Evolutionary conservation across 1,140 invertebrate genomes (phyloP).

Genomic region (Sitobion miscanthi): DNA sequence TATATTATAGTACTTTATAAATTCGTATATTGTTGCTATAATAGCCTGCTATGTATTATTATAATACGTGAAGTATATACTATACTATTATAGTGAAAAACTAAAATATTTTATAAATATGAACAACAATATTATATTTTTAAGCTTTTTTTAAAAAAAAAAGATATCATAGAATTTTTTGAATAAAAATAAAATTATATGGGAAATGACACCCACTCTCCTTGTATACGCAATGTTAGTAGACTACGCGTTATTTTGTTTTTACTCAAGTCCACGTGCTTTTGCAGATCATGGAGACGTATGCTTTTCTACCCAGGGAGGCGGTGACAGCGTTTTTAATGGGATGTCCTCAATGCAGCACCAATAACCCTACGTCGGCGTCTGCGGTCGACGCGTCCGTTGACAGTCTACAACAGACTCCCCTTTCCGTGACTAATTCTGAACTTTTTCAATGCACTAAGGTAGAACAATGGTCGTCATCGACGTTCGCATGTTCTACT

Average conservation of each 20-base stretch:
- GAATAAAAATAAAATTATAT: neutral
- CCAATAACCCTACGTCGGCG: neutral
- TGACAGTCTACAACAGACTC: neutral
- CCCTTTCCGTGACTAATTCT: neutral
- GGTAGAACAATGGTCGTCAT: neutral
- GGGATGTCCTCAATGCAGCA: slow-evolving; percentile 51
- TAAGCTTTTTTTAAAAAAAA: neutral
- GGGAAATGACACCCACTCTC: neutral
- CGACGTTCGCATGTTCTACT: slow-evolving; percentile 37
- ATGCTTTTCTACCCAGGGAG: slow-evolving; percentile 92
- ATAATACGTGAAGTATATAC: no score
- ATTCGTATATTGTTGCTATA: no score
- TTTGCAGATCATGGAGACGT: slow-evolving; percentile 91
- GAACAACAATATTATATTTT: neutral
- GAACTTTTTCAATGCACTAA: neutral
- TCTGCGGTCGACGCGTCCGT: neutral
- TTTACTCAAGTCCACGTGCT: neutral
- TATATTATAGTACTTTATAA: no score
- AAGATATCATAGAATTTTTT: no score
- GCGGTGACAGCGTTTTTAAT: slow-evolving; percentile 90
- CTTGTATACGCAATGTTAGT: neutral
- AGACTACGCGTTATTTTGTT: neutral
- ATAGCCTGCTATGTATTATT: no score
- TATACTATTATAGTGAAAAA: no score
- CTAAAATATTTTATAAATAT: neutral